Evolutionary conservation across 2,797 vertebrate species (phyloP).

Genomic region (Coilia nasus): DNA sequence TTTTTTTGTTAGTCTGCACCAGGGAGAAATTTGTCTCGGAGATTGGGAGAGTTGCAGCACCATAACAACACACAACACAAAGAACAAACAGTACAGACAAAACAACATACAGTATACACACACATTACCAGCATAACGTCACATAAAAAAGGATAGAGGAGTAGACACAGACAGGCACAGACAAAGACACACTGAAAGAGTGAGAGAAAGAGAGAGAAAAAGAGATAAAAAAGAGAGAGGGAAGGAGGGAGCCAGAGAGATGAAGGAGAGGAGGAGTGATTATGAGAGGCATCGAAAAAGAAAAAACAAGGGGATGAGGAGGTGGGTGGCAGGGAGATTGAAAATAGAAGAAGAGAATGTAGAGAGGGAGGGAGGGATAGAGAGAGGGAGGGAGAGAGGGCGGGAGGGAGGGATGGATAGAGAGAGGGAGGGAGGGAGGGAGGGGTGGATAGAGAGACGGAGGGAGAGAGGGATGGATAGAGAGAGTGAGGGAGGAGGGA

Average conservation of each 20-base stretch:
- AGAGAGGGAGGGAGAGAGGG: background rate
- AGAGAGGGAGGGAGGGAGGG: too few relatives aligned
- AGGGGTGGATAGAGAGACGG: too few relatives aligned
- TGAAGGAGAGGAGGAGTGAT: background rate
- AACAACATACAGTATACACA: too few relatives aligned
- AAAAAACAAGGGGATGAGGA: background rate
- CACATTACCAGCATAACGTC: too few relatives aligned
- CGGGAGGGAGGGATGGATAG: background rate
- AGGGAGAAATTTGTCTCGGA: too few relatives aligned
- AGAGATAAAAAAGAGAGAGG: background rate
- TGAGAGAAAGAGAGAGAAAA: background rate
- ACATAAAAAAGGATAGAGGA: conserved; percentile 10
- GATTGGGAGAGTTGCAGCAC: too few relatives aligned
- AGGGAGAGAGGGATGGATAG: background rate
- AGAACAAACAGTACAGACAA: too few relatives aligned
- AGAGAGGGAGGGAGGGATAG: background rate
- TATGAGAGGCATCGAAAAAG: background rate
- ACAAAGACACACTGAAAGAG: too few relatives aligned
- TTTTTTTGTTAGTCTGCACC: too few relatives aligned
- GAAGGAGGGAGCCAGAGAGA: background rate
- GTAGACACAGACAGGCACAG: background rate
- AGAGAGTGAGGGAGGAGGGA: conserved; percentile 6
- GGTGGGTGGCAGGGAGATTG: conserved; percentile 16
- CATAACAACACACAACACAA: too few relatives aligned
- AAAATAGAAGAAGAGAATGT: conserved; percentile 15